Conservation (phyloP, 1,140 invertebrate species). For the Propsilocerus akamusi region DNA sequence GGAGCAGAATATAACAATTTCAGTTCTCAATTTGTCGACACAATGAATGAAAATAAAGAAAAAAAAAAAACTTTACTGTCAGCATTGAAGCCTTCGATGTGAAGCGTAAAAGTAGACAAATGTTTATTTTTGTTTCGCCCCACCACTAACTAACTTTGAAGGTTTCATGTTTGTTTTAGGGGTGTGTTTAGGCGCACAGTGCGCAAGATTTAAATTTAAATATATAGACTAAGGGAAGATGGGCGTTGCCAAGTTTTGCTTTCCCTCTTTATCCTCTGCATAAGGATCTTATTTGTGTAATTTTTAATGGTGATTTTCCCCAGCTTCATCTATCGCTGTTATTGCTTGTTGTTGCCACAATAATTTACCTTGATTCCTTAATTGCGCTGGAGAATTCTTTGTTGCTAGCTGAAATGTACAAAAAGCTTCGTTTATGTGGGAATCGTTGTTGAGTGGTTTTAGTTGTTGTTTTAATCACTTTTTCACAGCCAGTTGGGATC, state of each 20-base stretch:
- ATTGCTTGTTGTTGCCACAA: no score
- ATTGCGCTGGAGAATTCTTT: no score
- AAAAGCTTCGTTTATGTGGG: not conserved
- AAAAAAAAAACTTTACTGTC: not conserved
- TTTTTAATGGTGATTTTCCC: not conserved
- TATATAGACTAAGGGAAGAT: no score
- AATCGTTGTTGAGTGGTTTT: slow-evolving; percentile 3
- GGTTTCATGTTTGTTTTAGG: not conserved
- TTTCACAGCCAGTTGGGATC: slow-evolving; percentile 1
- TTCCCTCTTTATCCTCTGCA: slow-evolving; percentile 1
- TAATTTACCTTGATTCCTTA: no score
- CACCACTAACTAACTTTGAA: not conserved
- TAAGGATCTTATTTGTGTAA: not conserved
- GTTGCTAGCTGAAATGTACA: not conserved
- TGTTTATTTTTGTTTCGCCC: not conserved
- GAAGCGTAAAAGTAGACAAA: not conserved
- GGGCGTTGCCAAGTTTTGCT: no score
- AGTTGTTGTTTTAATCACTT: slow-evolving; percentile 3
- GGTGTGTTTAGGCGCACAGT: not conserved
- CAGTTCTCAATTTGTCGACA: no score
- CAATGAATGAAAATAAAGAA: not conserved
- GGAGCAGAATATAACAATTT: no score
- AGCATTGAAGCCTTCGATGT: not conserved
- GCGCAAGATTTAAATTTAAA: no score
- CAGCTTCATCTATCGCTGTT: no score